Evolutionary conservation across 2,888 invertebrate genomes (phyloP), one percentile per base, ranked within the genome.

Genomic region (Lagria hirta): DNA sequence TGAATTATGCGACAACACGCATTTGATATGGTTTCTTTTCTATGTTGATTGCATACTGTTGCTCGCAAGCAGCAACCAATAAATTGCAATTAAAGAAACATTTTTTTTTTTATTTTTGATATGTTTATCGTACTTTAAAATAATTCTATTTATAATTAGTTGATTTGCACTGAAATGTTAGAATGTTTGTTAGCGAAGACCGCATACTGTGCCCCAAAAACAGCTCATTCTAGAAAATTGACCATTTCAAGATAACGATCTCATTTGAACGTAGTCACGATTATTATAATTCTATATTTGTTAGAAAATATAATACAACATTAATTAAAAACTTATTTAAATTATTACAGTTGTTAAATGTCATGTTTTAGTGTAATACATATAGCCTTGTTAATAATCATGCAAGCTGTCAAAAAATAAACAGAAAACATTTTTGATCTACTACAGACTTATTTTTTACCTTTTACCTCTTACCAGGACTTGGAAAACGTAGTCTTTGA

Each of bases 221-320:
- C 60, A 51, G 56, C 55, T 58, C 54, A 60, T 54, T 59, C 55
- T 50, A 58, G 57, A 55, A 55, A 52, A 58, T 49, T 59, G 54
- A 57, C 58, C 54, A 52, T 58, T 61, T 57, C n/a, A n/a, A 55
- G 56, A 52, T 61, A 60, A 57, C 58, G 55, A 59, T 52, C 37
- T n/a, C n/a, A n/a, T n/a, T n/a, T n/a, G n/a, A n/a, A n/a, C n/a
- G n/a, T n/a, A n/a, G n/a, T n/a, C n/a, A n/a, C n/a, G n/a, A n/a
- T n/a, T n/a, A n/a, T n/a, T n/a, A n/a, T n/a, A n/a, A n/a, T n/a
- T n/a, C n/a, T n/a, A n/a, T n/a, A n/a, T n/a, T n/a, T n/a, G n/a
- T n/a, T n/a, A n/a, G n/a, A n/a, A n/a, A n/a, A n/a, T n/a, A n/a
- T n/a, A n/a, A n/a, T n/a, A n/a, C n/a, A n/a, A n/a, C n/a, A n/a